Percentiles rank a stretch among this genome's conserved stretches.
Evolutionary conservation across 1,140 invertebrate species (phyloP).

Genomic region (Anthonomus grandis): DNA sequence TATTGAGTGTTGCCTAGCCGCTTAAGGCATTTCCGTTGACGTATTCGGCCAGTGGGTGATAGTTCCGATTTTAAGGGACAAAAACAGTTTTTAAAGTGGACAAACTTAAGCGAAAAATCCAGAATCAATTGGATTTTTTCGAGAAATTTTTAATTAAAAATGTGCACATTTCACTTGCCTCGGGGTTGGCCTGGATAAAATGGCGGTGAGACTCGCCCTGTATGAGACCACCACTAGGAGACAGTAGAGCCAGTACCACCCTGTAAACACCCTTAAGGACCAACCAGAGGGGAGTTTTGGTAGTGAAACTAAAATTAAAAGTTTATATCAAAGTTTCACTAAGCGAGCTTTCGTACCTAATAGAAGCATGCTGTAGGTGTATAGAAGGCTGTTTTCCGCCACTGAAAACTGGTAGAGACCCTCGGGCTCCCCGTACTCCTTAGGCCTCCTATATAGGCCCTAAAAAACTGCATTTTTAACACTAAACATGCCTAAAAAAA

Average conservation of each 20-base stretch:
- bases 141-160: too few species aligned
- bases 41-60: too few species aligned
- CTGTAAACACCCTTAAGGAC: constrained; percentile 73
- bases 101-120: too few species aligned
- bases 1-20: too few species aligned
- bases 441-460: constrained; percentile 31
- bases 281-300: constrained; percentile 71
- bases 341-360: constrained; percentile 29
- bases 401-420: constrained; percentile 68
- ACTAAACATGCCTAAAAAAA: background rate
- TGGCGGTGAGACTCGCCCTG: constrained; percentile 77
- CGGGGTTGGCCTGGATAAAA: constrained; percentile 70
- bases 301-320: constrained; percentile 58
- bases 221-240: constrained; percentile 74
- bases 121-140: too few species aligned
- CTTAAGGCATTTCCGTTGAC: too few species aligned
- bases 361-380: constrained; percentile 75
- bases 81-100: too few species aligned
- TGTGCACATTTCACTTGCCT: constrained; percentile 55
- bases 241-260: constrained; percentile 83
- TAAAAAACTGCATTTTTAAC: constrained; percentile 1
- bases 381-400: constrained; percentile 67
- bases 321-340: background rate
- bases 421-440: constrained; percentile 41
- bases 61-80: too few species aligned